Conservation (phyloP, 92 coral and sea anemone species). For the Micromussa lordhowensis region DNA sequence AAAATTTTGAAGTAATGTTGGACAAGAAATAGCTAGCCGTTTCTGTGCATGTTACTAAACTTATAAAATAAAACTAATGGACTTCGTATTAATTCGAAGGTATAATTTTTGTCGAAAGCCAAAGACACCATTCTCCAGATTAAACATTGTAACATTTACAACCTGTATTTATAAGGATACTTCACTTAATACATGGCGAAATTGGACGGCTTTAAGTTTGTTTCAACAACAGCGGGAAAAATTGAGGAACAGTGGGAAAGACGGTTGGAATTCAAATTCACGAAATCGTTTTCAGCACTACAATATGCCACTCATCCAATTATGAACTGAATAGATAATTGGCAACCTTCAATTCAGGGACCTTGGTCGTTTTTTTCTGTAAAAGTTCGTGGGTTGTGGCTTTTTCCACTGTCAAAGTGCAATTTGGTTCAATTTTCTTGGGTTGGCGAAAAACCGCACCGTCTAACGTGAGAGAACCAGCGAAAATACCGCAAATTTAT, state of each 20-base stretch:
- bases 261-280: neutral
- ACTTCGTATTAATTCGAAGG: too few relatives aligned
- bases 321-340: neutral
- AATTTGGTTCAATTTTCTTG: slow-evolving; percentile 3
- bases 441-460: slow-evolving; percentile 16
- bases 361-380: neutral
- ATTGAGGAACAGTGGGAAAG: neutral
- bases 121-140: too few relatives aligned
- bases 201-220: too few relatives aligned
- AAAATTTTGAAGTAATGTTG: neutral
- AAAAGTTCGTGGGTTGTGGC: neutral
- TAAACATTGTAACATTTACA: neutral
- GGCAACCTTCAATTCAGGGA: neutral
- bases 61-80: too few relatives aligned
- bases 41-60: too few relatives aligned
- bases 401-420: neutral
- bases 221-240: neutral
- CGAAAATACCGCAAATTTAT: neutral
- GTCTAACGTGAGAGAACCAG: neutral
- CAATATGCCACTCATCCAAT: neutral
- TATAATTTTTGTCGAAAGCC: too few relatives aligned
- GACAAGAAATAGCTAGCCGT: too few relatives aligned
- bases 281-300: neutral
- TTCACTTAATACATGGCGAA: neutral
- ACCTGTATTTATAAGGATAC: neutral